Percentiles rank a stretch among this genome's conserved stretches.
phyloP scores from a whole-genome alignment of 2,797 vertebrate genomes.

The Sebastes taczanowskii region DNA sequence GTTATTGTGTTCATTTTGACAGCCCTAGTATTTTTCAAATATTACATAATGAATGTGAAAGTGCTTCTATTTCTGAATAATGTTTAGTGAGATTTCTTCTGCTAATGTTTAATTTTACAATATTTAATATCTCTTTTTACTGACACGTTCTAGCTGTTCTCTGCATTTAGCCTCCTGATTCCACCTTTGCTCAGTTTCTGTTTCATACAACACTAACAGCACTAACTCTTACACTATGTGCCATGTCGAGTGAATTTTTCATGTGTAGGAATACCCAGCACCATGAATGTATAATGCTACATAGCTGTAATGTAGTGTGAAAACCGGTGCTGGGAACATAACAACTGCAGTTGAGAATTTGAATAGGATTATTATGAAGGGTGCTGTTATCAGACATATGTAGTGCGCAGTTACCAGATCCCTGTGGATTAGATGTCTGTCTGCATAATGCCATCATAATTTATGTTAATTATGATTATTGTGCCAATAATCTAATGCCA shows the following conservation, averaged over 20 bases:
- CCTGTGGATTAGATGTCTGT: slow-evolving; percentile 65
- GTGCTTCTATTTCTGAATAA: background rate
- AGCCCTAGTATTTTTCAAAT: background rate
- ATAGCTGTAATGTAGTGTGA: slow-evolving; percentile 17
- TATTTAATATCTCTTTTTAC: background rate
- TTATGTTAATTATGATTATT: slow-evolving; percentile 72
- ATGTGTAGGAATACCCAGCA: slow-evolving; percentile 1
- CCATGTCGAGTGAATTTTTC: background rate
- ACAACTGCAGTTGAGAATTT: slow-evolving; percentile 32
- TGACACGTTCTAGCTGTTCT: background rate
- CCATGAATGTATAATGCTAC: slow-evolving; percentile 18
- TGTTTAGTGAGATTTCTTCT: background rate
- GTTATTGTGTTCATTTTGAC: no score
- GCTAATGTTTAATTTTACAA: background rate
- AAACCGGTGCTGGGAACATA: slow-evolving; percentile 52
- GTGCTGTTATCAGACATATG: slow-evolving; percentile 57
- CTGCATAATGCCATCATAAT: slow-evolving; percentile 57
- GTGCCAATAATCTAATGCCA: slow-evolving; percentile 67
- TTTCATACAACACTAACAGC: background rate
- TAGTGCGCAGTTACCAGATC: slow-evolving; percentile 53
- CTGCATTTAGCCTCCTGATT: background rate
- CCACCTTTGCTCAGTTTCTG: background rate
- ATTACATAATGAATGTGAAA: background rate
- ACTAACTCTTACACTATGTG: background rate
- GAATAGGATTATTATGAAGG: slow-evolving; percentile 57